A percentile compares a stretch with the other conserved stretches of the same genome.
Conservation (phyloP, 2,113 vertebrate species). For the Strix uralensis region DNA sequence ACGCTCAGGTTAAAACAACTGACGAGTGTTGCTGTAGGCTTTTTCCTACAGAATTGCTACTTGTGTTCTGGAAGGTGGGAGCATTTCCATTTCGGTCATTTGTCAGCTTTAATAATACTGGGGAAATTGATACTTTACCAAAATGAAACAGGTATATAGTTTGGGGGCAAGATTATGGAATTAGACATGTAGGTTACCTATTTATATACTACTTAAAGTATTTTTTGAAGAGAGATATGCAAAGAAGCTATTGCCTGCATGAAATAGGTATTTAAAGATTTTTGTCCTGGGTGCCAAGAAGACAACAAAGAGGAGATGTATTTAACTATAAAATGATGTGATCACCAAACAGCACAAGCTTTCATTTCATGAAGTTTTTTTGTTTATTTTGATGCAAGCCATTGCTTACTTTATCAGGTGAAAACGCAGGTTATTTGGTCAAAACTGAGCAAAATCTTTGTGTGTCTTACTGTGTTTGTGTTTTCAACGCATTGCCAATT, state of each 20-base stretch:
- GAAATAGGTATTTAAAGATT: constrained; percentile 78
- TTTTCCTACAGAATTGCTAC: constrained; percentile 54
- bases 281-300: constrained; percentile 31
- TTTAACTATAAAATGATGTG: constrained; percentile 77
- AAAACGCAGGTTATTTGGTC: constrained; percentile 69
- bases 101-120: constrained; percentile 72
- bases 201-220: constrained; percentile 78
- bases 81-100: constrained; percentile 60
- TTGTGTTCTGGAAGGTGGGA: constrained; percentile 64
- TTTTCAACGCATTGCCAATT: constrained; percentile 74
- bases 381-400: constrained; percentile 62
- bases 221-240: constrained; percentile 79
- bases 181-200: constrained; percentile 71
- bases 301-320: constrained; percentile 61
- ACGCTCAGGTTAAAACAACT: constrained; percentile 75
- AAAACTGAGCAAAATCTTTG: constrained; percentile 62
- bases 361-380: constrained; percentile 67
- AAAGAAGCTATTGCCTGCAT: constrained; percentile 77
- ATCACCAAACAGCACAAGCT: constrained; percentile 76
- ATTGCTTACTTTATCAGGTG: constrained; percentile 69
- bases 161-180: constrained; percentile 72
- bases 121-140: constrained; percentile 57
- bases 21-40: constrained; percentile 57
- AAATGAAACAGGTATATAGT: constrained; percentile 70
- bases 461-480: constrained; percentile 54